phyloP scores from a whole-genome alignment of 2,113 vertebrate species.

The Symphodus melops region DNA sequence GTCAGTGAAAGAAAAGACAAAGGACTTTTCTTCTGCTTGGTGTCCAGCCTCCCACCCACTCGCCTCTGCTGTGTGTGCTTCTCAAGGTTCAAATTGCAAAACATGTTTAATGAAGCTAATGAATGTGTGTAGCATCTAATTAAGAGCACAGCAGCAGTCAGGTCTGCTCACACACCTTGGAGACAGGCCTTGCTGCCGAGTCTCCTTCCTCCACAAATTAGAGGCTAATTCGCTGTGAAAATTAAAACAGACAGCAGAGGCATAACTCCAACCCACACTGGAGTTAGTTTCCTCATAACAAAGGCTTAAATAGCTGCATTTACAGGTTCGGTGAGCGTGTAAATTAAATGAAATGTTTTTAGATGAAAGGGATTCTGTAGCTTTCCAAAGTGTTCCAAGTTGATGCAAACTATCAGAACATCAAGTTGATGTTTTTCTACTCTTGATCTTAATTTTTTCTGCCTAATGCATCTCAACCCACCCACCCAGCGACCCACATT shows the following conservation, averaged over 20 bases:
- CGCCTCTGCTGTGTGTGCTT: neutral
- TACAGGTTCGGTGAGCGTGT: slow-evolving; percentile 10
- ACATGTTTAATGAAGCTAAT: slow-evolving; percentile 72
- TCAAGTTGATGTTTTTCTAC: slow-evolving; percentile 12
- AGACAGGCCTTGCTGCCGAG: slow-evolving; percentile 11
- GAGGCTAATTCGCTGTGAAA: slow-evolving; percentile 48
- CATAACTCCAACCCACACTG: neutral
- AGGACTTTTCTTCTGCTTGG: neutral
- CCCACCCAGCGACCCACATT: slow-evolving; percentile 8
- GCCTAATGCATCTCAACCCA: neutral
- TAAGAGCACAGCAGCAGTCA: slow-evolving; percentile 28
- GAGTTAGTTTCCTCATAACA: slow-evolving; percentile 6
- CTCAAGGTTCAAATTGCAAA: slow-evolving; percentile 55
- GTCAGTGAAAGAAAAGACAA: neutral
- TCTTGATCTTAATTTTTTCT: slow-evolving; percentile 21
- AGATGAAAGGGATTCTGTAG: neutral
- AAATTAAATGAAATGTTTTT: slow-evolving; percentile 18
- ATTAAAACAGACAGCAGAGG: slow-evolving; percentile 39
- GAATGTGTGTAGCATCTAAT: slow-evolving; percentile 65
- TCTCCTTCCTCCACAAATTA: slow-evolving; percentile 30
- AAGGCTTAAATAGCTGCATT: slow-evolving; percentile 9
- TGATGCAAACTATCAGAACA: neutral
- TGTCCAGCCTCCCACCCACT: neutral
- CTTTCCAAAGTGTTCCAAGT: neutral
- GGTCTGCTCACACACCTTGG: slow-evolving; percentile 29